phyloP scores from a whole-genome alignment of 2,888 invertebrate species.

The Timandra comae region DNA sequence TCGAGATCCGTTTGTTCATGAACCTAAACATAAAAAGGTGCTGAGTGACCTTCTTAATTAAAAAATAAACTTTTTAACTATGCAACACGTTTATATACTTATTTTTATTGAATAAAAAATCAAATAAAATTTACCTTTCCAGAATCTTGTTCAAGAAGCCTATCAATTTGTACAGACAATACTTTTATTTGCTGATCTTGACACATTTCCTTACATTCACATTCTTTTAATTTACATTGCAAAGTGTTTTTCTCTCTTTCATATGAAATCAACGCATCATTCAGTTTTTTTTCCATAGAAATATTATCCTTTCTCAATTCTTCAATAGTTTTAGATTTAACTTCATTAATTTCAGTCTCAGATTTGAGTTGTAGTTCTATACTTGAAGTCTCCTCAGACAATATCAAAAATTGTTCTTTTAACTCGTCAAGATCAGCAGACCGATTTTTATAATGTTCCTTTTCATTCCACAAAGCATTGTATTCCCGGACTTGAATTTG shows the following conservation, averaged over 20 bases:
- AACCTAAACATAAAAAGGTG: slow-evolving; percentile 14
- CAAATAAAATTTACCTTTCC: slow-evolving; percentile 30
- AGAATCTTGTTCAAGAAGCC: slow-evolving; percentile 51
- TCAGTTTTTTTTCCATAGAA: slow-evolving; percentile 47
- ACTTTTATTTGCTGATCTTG: slow-evolving; percentile 76
- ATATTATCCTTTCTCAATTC: slow-evolving; percentile 51
- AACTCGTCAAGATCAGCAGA: slow-evolving; percentile 54
- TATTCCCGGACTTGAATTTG: slow-evolving; percentile 51
- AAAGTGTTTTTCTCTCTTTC: slow-evolving; percentile 70
- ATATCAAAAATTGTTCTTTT: slow-evolving; percentile 55
- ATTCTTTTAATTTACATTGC: slow-evolving; percentile 68
- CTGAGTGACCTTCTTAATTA: no score
- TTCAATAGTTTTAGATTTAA: slow-evolving; percentile 47
- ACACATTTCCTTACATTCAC: slow-evolving; percentile 73
- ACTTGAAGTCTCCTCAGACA: slow-evolving; percentile 55
- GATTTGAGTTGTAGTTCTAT: slow-evolving; percentile 58
- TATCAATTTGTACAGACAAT: slow-evolving; percentile 70
- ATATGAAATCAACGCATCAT: slow-evolving; percentile 40
- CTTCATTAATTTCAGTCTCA: slow-evolving; percentile 56
- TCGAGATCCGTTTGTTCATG: slow-evolving; percentile 30
- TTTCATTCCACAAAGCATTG: slow-evolving; percentile 58
- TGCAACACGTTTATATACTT: background rate
- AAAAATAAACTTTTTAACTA: background rate
- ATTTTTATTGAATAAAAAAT: background rate
- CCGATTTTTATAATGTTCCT: slow-evolving; percentile 56